These are phyloP conservation scores for Spodoptera exigua DNA, from an alignment of 2,888 invertebrate genomes.

Conservation along the genomic window DNA sequence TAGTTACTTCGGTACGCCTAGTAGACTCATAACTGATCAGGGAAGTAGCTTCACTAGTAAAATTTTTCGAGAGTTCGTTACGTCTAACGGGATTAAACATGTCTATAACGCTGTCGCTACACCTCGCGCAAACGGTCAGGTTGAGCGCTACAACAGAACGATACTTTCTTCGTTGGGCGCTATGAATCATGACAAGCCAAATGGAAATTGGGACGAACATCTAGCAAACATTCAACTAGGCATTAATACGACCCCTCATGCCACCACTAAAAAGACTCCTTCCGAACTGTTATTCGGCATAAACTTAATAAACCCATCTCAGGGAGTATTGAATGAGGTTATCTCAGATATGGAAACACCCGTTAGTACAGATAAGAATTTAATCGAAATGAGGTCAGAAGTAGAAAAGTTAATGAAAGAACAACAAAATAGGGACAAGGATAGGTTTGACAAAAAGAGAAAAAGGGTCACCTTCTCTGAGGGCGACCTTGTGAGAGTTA, in stretches of 20 bases:
- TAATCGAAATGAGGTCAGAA: background rate
- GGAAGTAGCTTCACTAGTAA: conserved; percentile 3
- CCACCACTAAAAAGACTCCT: background rate
- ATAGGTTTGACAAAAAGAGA: background rate
- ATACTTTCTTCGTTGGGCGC: conserved; percentile 6
- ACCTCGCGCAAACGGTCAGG: background rate
- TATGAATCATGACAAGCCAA: conserved; percentile 6
- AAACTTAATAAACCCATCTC: background rate
- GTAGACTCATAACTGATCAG: conserved; percentile 15
- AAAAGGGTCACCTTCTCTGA: background rate
- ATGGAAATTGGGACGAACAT: conserved; percentile 15
- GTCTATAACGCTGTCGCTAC: background rate
- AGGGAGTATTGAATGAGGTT: background rate
- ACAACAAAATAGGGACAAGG: background rate
- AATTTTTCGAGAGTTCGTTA: background rate
- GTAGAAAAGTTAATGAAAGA: background rate
- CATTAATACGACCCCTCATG: conserved; percentile 19
- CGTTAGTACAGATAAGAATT: background rate
- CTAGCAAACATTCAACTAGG: conserved; percentile 10
- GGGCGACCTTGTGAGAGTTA: conserved; percentile 3
- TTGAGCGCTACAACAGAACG: background rate
- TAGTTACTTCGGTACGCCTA: conserved; percentile 11
- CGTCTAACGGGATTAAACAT: background rate
- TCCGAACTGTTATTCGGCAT: background rate
- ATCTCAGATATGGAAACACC: background rate